Percentiles rank a stretch among this genome's conserved stretches.
These are phyloP conservation scores for human (Homo sapiens) DNA, from an alignment of 2,113 vertebrate species.

Conservation along the genomic window GRCh38 chr1:37985001-37985500, in stretches of 20 bases:
- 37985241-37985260: neutral
- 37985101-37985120: neutral
- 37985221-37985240: neutral
- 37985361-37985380: neutral
- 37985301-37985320: neutral
- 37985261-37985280: conserved; percentile 16
- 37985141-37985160: neutral
- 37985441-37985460: neutral
- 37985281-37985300: neutral
- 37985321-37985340: neutral
- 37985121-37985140: conserved; percentile 1
- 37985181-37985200: neutral
- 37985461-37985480: neutral
- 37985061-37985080: no score
- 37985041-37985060: no score
- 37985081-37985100: no score
- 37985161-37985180: neutral
- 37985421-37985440: neutral
- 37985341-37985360: neutral
- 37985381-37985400: neutral
- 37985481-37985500: neutral
- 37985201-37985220: neutral
- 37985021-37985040: no score
- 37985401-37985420: neutral
- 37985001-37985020: no score